A percentile compares a stretch with the other conserved stretches of the same genome.
Conservation (phyloP, 2,797 vertebrate species). For the Rhinichthys osculus region DNA sequence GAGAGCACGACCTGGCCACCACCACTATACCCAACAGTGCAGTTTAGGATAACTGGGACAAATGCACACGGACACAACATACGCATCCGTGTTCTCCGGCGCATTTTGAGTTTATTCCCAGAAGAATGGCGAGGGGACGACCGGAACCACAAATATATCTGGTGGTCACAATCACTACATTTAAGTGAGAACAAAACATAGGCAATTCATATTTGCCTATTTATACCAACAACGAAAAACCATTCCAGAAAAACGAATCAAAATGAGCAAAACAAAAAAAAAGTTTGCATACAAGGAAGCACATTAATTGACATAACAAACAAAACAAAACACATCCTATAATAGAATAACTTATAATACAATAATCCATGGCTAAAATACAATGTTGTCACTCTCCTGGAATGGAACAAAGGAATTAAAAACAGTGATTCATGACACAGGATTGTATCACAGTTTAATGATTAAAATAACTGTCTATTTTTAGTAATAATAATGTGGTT, state of each 20-base stretch:
- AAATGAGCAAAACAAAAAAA: not conserved
- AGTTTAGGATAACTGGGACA: not conserved
- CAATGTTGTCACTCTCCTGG: not conserved
- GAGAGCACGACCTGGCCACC: not conserved
- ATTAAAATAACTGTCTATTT: not conserved
- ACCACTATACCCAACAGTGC: not conserved
- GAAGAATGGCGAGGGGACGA: not conserved
- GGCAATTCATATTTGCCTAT: not conserved
- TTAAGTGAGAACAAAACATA: not conserved
- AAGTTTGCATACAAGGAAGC: not conserved
- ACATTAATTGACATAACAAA: not conserved
- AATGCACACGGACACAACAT: not conserved
- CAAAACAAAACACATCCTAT: too few species aligned
- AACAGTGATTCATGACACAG: conserved; percentile 3
- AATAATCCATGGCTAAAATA: not conserved
- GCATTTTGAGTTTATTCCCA: not conserved
- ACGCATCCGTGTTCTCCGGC: not conserved
- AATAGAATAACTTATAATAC: too few species aligned
- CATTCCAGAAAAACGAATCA: not conserved
- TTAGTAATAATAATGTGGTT: not conserved
- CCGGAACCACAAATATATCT: not conserved
- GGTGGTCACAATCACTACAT: not conserved
- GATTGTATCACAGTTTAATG: not conserved
- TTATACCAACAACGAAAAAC: not conserved
- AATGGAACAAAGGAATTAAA: not conserved